Evolutionary conservation across 2,888 invertebrate species (phyloP).

Genomic region (Metacarcinus magister): DNA sequence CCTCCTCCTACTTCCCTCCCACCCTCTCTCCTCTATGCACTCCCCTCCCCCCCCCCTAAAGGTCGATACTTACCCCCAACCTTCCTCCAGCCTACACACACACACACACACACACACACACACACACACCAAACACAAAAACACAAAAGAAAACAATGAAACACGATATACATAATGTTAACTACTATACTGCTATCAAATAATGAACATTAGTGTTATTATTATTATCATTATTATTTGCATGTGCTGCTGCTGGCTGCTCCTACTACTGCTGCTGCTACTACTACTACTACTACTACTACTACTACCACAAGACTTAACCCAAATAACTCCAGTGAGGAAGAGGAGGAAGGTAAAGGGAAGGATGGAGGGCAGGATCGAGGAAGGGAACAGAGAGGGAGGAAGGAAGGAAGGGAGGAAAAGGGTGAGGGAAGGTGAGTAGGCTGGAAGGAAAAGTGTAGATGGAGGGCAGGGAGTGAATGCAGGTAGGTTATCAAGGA

Average conservation of each 20-base stretch:
- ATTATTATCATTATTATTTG: neutral
- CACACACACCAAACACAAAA: constrained; percentile 19
- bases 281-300: no score
- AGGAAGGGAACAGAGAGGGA: neutral
- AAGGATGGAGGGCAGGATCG: neutral
- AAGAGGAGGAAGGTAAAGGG: neutral
- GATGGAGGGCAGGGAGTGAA: neutral
- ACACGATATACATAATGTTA: neutral
- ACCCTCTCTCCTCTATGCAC: constrained; percentile 42
- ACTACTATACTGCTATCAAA: neutral
- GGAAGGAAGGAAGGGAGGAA: neutral
- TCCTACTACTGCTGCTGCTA: no score
- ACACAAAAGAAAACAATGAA: neutral
- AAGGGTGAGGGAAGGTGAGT: neutral
- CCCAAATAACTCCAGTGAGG: neutral
- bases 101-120: constrained; percentile 19
- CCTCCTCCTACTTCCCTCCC: neutral
- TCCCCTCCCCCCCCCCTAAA: neutral
- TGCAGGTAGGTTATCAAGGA: neutral
- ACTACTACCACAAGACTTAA: no score
- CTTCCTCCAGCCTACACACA: neutral
- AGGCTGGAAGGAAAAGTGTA: neutral
- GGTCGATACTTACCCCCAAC: neutral
- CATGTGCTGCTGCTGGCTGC: neutral
- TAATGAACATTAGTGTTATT: neutral